Evolutionary conservation across 2,888 invertebrate genomes (phyloP).

Genomic region (Yponomeuta cagnagella): DNA sequence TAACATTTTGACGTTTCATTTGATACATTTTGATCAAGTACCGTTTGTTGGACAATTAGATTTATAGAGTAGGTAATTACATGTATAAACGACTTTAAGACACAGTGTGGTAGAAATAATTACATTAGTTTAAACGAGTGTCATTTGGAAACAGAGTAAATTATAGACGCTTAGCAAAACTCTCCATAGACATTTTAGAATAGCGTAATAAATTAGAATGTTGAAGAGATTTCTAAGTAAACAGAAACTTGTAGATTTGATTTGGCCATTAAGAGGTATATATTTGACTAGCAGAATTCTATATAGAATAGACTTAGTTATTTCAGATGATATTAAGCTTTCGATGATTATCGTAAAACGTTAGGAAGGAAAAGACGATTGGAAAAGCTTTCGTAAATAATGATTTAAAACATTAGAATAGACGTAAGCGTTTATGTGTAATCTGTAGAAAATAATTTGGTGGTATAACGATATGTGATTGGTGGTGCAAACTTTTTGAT

Average conservation of each 20-base stretch:
- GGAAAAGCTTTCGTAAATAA: conserved; percentile 22
- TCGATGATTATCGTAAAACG: conserved; percentile 28
- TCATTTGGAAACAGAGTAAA: conserved; percentile 40
- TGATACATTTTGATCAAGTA: conserved; percentile 50
- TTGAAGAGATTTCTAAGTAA: conserved; percentile 40
- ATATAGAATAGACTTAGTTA: conserved; percentile 51
- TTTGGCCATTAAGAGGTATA: conserved; percentile 39
- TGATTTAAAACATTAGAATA: conserved; percentile 38
- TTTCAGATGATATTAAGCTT: conserved; percentile 46
- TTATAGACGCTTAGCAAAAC: conserved; percentile 50
- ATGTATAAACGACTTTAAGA: conserved; percentile 34
- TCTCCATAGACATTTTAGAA: conserved; percentile 49
- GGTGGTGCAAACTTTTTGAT: conserved; percentile 70
- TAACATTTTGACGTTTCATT: conserved; percentile 65
- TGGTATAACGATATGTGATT: conserved; percentile 53
- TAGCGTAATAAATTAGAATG: conserved; percentile 55
- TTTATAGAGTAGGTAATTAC: conserved; percentile 53
- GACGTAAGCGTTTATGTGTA: conserved; percentile 6
- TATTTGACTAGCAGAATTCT: conserved; percentile 46
- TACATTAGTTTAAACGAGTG: conserved; percentile 33
- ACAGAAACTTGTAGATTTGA: conserved; percentile 49
- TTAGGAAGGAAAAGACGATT: conserved; percentile 23
- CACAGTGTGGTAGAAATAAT: conserved; percentile 54
- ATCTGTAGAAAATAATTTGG: conserved; percentile 43
- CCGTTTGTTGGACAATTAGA: conserved; percentile 33